Percentiles rank a stretch among this genome's conserved stretches.
Conservation (phyloP, 2,888 invertebrate genomes). For the Salpingus planirostris region DNA sequence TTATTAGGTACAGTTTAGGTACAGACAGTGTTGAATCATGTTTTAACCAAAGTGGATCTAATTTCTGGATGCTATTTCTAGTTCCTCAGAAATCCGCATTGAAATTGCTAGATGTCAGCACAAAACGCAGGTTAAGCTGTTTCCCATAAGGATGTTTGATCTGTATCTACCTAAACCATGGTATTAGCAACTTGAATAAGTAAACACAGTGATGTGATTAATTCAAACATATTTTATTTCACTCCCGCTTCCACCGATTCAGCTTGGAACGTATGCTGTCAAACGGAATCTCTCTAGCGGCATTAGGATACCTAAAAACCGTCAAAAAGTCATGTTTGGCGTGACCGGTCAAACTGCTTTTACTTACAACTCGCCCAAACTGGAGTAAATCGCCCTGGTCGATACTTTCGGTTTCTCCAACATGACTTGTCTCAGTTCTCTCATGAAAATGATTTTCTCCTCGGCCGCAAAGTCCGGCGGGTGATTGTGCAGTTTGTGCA, state of each 20-base stretch:
- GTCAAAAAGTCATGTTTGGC: background rate
- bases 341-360: background rate
- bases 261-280: constrained; percentile 33
- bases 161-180: no score
- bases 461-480: constrained; percentile 37
- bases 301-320: constrained; percentile 35
- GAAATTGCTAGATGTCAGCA: no score
- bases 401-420: constrained; percentile 28
- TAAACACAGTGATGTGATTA: no score
- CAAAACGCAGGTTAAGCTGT: no score
- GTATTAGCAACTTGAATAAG: no score
- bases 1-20: no score
- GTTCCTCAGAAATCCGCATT: no score
- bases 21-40: no score
- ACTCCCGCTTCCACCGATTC: constrained; percentile 36
- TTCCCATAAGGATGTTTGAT: no score
- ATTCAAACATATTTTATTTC: no score
- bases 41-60: no score
- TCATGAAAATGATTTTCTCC: constrained; percentile 36
- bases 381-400: constrained; percentile 30
- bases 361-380: constrained; percentile 33
- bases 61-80: no score
- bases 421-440: constrained; percentile 35
- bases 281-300: constrained; percentile 34
- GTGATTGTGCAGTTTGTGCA: constrained; percentile 37